These are phyloP conservation scores for Phalacrocorax pelagicus DNA, from an alignment of 2,113 vertebrate species.

Conservation along the genomic window DNA sequence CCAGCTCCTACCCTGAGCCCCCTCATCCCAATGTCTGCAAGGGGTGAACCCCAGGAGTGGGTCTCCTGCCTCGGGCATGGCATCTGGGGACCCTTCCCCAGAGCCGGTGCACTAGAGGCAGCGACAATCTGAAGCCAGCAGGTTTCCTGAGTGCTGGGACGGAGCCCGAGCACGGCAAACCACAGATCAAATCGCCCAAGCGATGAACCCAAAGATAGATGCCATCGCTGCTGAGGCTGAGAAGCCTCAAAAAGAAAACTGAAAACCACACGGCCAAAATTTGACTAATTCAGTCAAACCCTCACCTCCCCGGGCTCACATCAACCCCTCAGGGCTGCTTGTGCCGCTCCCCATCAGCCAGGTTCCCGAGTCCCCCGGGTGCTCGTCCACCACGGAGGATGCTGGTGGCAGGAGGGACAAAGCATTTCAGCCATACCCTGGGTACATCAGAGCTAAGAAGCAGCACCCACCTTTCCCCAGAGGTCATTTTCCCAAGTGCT, in stretches of 20 bases:
- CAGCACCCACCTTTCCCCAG: background rate
- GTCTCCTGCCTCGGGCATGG: rapidly evolving
- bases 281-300: background rate
- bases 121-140: background rate
- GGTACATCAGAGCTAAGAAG: background rate
- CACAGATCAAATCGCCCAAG: background rate
- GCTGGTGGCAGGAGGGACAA: background rate
- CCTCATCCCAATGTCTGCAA: background rate
- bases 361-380: too few species aligned
- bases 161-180: background rate
- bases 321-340: background rate
- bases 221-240: background rate
- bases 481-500: background rate
- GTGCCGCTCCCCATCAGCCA: background rate
- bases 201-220: background rate
- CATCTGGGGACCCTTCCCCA: rapidly evolving
- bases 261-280: background rate
- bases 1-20: background rate
- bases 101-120: rapidly evolving
- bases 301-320: background rate
- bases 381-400: background rate
- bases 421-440: background rate
- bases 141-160: background rate
- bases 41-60: background rate
- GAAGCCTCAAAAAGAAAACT: background rate